Conservation (phyloP, 2,113 vertebrate species). For the Eira barbara region DNA sequence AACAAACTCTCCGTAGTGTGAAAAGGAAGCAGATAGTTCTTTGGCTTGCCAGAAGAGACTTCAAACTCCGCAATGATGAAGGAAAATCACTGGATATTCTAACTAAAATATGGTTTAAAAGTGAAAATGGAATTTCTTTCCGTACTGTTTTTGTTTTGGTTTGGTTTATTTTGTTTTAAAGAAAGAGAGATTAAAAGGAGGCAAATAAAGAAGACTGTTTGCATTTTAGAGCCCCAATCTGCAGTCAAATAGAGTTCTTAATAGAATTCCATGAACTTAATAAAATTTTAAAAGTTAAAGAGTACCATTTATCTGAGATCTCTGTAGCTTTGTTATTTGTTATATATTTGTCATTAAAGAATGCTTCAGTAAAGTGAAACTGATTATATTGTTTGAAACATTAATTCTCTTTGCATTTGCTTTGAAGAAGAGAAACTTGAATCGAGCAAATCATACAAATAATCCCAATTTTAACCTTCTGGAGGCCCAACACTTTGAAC, state of each 20-base stretch:
- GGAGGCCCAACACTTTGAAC: background rate
- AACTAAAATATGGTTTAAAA: conserved; percentile 30
- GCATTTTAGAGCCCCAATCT: background rate
- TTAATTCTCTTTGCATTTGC: background rate
- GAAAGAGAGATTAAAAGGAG: background rate
- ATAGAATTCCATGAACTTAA: background rate
- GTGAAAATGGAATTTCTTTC: background rate
- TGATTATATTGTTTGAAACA: background rate
- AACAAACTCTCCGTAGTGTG: background rate
- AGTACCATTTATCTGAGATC: background rate
- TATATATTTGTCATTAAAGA: background rate
- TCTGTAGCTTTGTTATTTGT: background rate
- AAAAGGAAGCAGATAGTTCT: background rate
- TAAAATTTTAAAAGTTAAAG: background rate
- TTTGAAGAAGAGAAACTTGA: background rate
- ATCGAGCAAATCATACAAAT: background rate
- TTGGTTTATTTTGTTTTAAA: background rate
- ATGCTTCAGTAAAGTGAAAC: background rate
- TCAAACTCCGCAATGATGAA: background rate
- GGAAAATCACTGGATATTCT: background rate
- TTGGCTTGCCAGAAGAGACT: background rate
- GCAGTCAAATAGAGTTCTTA: background rate
- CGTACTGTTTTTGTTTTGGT: background rate
- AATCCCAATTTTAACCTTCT: background rate
- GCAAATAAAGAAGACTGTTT: background rate